These are phyloP conservation scores for Tachysurus vachellii DNA, from an alignment of 2,113 vertebrate genomes.

Conservation along the genomic window DNA sequence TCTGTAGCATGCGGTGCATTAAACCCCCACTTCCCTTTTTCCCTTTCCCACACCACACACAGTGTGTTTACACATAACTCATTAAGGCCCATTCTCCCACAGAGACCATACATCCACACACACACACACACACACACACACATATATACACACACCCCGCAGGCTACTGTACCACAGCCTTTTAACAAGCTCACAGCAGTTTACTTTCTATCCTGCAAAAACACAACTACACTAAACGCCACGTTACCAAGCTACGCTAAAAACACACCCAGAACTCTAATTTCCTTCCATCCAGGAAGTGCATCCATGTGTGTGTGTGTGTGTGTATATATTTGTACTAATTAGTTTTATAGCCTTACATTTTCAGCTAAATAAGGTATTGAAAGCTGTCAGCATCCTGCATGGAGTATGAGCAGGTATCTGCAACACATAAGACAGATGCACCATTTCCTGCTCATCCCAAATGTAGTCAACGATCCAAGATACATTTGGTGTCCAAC, in stretches of 20 bases:
- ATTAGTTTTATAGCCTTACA: slow-evolving; percentile 6
- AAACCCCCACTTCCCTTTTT: slow-evolving; percentile 42
- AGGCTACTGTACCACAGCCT: slow-evolving; percentile 27
- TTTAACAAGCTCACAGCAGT: slow-evolving; percentile 42
- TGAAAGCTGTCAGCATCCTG: neutral
- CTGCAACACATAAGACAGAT: no score
- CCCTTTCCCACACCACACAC: slow-evolving; percentile 46
- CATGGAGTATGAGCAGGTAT: neutral
- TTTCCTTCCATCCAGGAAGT: slow-evolving; percentile 30
- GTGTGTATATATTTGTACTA: neutral
- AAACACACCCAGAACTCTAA: slow-evolving; percentile 28
- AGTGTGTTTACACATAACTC: slow-evolving; percentile 51
- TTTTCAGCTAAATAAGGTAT: slow-evolving; percentile 4
- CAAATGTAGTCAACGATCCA: neutral
- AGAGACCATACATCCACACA: slow-evolving; percentile 30
- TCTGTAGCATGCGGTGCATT: slow-evolving; percentile 38
- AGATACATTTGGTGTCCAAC: neutral
- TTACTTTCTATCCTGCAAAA: slow-evolving; percentile 21
- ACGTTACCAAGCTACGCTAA: slow-evolving; percentile 35
- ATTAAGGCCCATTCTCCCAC: slow-evolving; percentile 47
- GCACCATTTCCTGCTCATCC: neutral
- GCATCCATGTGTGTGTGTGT: neutral
- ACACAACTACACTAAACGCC: slow-evolving; percentile 33
- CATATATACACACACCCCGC: neutral
- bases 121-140: slow-evolving; percentile 17